Conservation (phyloP, 2,797 vertebrate species). For the Staurois parvus region DNA sequence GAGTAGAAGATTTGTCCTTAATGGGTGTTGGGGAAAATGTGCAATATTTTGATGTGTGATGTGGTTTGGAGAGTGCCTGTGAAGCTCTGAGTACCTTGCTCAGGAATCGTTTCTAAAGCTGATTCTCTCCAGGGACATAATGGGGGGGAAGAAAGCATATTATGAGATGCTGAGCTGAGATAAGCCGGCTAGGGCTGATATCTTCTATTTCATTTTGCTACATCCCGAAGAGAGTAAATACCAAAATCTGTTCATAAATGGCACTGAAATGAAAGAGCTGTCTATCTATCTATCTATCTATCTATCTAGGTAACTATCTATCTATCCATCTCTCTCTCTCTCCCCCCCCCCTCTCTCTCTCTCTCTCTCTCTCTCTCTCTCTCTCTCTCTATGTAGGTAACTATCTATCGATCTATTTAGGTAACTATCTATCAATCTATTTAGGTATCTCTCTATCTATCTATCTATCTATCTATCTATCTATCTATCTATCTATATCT, state of each 20-base stretch:
- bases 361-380: no score
- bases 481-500: no score
- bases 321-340: no score
- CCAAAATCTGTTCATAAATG: slow-evolving; percentile 52
- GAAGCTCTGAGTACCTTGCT: slow-evolving; percentile 42
- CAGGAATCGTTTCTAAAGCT: slow-evolving; percentile 54
- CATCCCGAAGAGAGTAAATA: slow-evolving; percentile 56
- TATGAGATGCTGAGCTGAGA: slow-evolving; percentile 58
- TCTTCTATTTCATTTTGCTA: slow-evolving; percentile 53
- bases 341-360: no score
- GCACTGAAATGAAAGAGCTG: background rate
- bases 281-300: no score
- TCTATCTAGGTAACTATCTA: no score
- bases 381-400: no score
- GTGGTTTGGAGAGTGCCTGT: slow-evolving; percentile 37
- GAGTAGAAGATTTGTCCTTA: slow-evolving; percentile 17
- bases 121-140: slow-evolving; percentile 30
- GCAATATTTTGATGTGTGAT: slow-evolving; percentile 35
- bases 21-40: slow-evolving; percentile 12
- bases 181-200: slow-evolving; percentile 47
- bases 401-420: no score
- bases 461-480: no score
- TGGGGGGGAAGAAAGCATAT: slow-evolving; percentile 43
- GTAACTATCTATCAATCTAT: no score
- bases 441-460: no score